Base-by-base conservation (phyloP, 2,113 vertebrate genomes). In the Caloenas nicobarica region DNA sequence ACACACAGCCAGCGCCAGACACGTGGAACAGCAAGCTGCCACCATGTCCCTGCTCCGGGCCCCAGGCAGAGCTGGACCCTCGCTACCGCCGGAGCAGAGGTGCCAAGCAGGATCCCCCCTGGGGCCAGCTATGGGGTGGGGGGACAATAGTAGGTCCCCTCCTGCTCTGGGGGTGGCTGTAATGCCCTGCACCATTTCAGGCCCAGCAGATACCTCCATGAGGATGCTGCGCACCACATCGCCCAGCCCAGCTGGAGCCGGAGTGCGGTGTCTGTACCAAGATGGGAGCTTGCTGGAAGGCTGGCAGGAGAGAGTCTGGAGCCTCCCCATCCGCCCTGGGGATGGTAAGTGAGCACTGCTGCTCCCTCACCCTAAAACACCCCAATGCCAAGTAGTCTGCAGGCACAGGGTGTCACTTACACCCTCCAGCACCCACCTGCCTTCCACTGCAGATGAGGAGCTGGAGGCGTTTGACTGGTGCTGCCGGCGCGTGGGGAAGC, bases 1-100 rank as follows among this genome's bases (percentile, higher is more conserved):
- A 81, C 0, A 11, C 68, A 3, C 86, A 96, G 64, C 92, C 94
- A 7, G 50, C 54, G 0, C 85, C 94, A 0, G 62, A 77, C 5
- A 1, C 29, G 10, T 97, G 98, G 98, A 97, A 95, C 24, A 17
- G 68, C 40, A 61, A 56, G n/a, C 86, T 96, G 72, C 74, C 81
- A 2, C 86, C 97, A 1, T 98, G 98, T 33, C 98, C 98, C 66
- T 98, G 98, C 81, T 97, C 97, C 53, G 93, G 25, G 95, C 86
- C 89, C 34, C 98, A 98, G 84, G 98, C 96, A 40, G 70, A 46
- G 38, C 61, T 82, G 84, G 98, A 98, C n/a, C 86, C 70, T 5
- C 95, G 97, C 74, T 98, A 95, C 83, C 93, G 36, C 50, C 26
- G 1, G 15, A 89, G 89, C 64, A 93, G n/a, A 91, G 87, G 48